Percentiles rank a stretch among this genome's conserved stretches.
phyloP scores from a whole-genome alignment of 2,113 vertebrate species.

The Dasyurus viverrinus region DNA sequence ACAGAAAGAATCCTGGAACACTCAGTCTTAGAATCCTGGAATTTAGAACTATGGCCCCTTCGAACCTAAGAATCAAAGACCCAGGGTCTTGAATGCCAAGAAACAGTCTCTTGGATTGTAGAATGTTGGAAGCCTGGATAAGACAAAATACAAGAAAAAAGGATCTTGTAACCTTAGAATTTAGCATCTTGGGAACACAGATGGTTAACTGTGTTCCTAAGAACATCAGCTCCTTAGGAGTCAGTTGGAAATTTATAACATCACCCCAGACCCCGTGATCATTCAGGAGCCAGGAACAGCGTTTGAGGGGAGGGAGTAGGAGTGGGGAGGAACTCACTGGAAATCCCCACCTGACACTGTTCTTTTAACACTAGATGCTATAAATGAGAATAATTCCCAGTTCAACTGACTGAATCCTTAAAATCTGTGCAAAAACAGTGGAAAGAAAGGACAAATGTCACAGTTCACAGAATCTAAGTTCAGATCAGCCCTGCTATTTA shows the following conservation, averaged over 20 bases:
- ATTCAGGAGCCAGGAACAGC: neutral
- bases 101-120: neutral
- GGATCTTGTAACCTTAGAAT: neutral
- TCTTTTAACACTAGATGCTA: neutral
- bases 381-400: neutral
- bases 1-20: neutral
- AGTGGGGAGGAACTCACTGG: too few relatives aligned
- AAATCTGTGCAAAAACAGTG: neutral
- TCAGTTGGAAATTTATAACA: neutral
- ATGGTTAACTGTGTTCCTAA: neutral
- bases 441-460: neutral
- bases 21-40: neutral
- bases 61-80: neutral
- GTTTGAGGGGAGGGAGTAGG: neutral
- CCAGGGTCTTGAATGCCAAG: neutral
- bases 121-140: neutral
- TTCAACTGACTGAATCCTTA: neutral
- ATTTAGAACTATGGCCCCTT: too few relatives aligned
- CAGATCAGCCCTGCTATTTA: neutral
- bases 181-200: neutral
- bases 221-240: neutral
- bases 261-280: too few relatives aligned
- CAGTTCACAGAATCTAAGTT: neutral
- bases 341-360: neutral
- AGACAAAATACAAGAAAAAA: too few relatives aligned